Conservation (phyloP, 2,113 vertebrate species). For the Ciconia boyciana region DNA sequence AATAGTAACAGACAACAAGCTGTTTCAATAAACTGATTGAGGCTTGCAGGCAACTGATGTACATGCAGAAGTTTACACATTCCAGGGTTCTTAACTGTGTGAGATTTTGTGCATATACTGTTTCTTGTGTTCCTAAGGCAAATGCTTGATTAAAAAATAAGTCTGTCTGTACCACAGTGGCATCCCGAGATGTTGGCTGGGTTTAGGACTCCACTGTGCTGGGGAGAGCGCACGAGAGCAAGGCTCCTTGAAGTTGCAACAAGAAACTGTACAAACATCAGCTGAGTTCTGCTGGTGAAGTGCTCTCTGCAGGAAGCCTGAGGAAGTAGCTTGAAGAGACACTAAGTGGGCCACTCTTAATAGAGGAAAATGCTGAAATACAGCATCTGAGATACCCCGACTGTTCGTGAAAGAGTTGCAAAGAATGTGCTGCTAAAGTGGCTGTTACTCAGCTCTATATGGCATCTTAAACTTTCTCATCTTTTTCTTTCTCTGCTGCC, state of each 20-base stretch:
- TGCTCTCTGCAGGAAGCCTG: background rate
- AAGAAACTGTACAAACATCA: too few relatives aligned
- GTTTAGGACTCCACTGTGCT: background rate
- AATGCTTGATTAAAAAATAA: background rate
- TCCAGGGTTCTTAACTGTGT: background rate
- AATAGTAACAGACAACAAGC: background rate
- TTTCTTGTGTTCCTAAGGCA: background rate
- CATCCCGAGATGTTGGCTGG: background rate
- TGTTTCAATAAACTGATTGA: too few relatives aligned
- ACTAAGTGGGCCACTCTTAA: background rate
- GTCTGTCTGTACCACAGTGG: background rate
- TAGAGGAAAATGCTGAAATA: background rate
- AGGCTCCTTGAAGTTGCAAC: background rate
- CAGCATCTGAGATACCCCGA: fast-evolving
- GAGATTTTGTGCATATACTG: too few relatives aligned
- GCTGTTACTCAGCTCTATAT: background rate
- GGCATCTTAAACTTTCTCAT: background rate
- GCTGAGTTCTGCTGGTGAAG: background rate
- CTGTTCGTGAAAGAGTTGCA: background rate
- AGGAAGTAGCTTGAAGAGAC: background rate
- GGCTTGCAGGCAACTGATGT: background rate
- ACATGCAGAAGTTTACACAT: background rate
- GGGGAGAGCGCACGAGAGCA: background rate
- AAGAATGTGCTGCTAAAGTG: background rate
- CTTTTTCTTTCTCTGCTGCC: background rate